These are phyloP conservation scores for Spongilla lacustris DNA, from an alignment of 37 sponge, comb jelly and placozoan species.

Conservation along the genomic window DNA sequence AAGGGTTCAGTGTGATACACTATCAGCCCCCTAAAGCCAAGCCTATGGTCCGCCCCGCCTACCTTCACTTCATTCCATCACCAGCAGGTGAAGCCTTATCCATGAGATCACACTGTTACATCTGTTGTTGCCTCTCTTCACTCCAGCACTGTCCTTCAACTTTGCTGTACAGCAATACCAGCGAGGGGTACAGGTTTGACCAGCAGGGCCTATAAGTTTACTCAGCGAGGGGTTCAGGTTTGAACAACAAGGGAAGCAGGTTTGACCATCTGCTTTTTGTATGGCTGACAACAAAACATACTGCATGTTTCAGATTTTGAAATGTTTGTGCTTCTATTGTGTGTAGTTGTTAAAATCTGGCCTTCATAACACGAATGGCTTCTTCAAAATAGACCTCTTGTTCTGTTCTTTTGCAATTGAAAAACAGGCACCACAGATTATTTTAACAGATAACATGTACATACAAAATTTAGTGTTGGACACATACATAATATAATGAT, in stretches of 20 bases:
- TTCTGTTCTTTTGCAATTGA: too few species aligned
- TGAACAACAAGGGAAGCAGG: too few species aligned
- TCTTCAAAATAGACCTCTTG: too few species aligned
- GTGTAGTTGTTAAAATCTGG: too few species aligned
- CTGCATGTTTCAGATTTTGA: not conserved
- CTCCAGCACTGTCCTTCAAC: conserved; percentile 87
- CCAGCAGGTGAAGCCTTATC: conserved; percentile 59
- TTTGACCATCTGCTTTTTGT: not conserved
- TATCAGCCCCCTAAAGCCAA: conserved; percentile 82
- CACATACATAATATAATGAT: too few species aligned
- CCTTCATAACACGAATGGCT: too few species aligned
- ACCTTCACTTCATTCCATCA: conserved; percentile 77
- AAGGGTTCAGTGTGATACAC: conserved; percentile 52
- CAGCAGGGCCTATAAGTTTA: too few species aligned
- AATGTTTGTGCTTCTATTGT: not conserved
- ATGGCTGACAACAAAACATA: not conserved
- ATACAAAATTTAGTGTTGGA: too few species aligned
- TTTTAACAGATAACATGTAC: too few species aligned
- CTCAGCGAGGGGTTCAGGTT: not conserved
- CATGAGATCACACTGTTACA: not conserved
- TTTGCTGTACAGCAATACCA: conserved; percentile 72
- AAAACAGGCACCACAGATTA: too few species aligned
- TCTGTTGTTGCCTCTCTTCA: not conserved
- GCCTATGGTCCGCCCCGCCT: conserved; percentile 90
- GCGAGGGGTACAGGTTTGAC: not conserved